Conservation (phyloP, 2,113 vertebrate genomes). For the Istiophorus platypterus region DNA sequence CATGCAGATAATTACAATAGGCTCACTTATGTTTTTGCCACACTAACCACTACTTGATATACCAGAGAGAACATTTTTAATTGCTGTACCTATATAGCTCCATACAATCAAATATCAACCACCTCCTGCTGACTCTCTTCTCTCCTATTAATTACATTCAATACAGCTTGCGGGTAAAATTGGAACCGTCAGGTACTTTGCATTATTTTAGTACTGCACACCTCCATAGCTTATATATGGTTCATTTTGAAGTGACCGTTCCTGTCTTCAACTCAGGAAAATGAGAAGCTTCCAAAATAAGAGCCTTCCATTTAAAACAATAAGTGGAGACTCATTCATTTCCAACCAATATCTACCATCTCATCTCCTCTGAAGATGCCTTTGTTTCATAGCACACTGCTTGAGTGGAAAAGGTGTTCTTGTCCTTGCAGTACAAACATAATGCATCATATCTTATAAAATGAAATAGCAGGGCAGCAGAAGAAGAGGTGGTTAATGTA, state of each 20-base stretch:
- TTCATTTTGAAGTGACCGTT: too few relatives aligned
- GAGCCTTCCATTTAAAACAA: background rate
- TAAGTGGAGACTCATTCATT: conserved; percentile 15
- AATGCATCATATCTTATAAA: conserved; percentile 24
- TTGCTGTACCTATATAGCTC: background rate
- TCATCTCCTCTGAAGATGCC: conserved; percentile 33
- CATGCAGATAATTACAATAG: background rate
- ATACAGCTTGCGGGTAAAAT: background rate
- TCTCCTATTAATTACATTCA: conserved; percentile 10
- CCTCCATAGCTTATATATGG: conserved; percentile 1
- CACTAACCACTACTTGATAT: background rate
- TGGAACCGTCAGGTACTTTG: conserved; percentile 3
- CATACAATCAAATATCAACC: background rate
- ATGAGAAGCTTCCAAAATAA: conserved; percentile 33
- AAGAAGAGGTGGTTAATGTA: conserved; percentile 42
- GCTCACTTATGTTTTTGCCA: background rate
- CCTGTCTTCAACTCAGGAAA: background rate
- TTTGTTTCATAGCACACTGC: conserved; percentile 14
- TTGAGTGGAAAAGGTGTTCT: conserved; percentile 1
- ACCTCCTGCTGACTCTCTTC: background rate
- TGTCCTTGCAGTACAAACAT: conserved; percentile 17
- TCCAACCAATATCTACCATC: conserved; percentile 22
- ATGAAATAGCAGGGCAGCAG: conserved; percentile 8
- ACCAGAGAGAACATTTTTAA: too few relatives aligned
- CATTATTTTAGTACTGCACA: conserved; percentile 1